Conservation (phyloP, 2,888 invertebrate genomes). For the Chalcosyrphus nemorum region DNA sequence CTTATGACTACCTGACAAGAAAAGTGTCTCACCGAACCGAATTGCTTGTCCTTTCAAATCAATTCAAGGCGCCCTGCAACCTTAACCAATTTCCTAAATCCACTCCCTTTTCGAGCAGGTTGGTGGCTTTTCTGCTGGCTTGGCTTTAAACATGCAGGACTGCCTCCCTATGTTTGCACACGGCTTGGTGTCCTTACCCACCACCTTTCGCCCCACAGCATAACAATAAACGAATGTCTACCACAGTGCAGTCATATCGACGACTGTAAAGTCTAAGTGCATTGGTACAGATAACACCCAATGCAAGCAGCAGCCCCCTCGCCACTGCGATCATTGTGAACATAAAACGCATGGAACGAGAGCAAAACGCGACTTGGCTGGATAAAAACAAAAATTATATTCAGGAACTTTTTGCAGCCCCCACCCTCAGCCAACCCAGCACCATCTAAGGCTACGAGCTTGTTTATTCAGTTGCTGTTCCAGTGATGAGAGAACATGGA, state of each 20-base stretch:
- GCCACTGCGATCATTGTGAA: slow-evolving; percentile 11
- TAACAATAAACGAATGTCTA: slow-evolving; percentile 25
- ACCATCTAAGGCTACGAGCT: slow-evolving; percentile 35
- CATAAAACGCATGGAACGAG: slow-evolving; percentile 44
- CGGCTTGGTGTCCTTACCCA: not conserved
- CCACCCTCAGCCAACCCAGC: not conserved
- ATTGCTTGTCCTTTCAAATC: not conserved
- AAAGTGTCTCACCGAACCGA: no score
- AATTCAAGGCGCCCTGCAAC: not conserved
- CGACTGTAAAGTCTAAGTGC: slow-evolving; percentile 53
- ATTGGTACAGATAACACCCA: slow-evolving; percentile 29
- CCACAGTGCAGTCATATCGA: slow-evolving; percentile 37
- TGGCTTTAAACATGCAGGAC: slow-evolving; percentile 9
- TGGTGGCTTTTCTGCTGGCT: slow-evolving; percentile 6
- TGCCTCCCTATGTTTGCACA: slow-evolving; percentile 1
- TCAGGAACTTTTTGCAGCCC: slow-evolving; percentile 23
- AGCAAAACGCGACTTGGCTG: slow-evolving; percentile 36
- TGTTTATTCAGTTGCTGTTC: slow-evolving; percentile 55
- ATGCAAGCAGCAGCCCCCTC: not conserved
- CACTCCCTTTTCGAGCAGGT: not conserved
- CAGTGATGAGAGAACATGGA: slow-evolving; percentile 26
- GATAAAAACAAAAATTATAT: slow-evolving; percentile 40
- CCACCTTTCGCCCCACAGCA: not conserved
- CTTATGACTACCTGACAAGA: no score
- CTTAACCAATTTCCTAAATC: not conserved